Conservation (phyloP, 2,888 invertebrate genomes). For the Unio pictorum region DNA sequence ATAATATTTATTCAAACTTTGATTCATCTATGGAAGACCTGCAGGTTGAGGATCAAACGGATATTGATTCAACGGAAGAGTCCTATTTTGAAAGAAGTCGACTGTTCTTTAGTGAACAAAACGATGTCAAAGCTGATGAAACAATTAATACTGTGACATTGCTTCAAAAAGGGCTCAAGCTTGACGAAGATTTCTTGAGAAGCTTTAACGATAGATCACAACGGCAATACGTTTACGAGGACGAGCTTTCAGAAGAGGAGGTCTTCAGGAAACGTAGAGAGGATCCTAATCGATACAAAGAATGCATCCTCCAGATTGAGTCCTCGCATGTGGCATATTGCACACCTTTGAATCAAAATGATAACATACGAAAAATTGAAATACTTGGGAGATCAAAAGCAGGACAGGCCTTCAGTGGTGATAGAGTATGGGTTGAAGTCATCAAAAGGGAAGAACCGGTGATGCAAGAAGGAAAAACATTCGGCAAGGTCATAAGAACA, state of each 20-base stretch:
- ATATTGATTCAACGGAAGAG: too few relatives aligned
- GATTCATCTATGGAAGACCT: too few relatives aligned
- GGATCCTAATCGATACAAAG: slow-evolving; percentile 26
- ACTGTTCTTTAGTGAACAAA: too few relatives aligned
- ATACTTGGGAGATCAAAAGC: slow-evolving; percentile 41
- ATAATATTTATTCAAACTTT: too few relatives aligned
- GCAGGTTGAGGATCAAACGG: too few relatives aligned
- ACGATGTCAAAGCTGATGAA: too few relatives aligned
- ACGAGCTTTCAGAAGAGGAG: not conserved
- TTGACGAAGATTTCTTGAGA: too few relatives aligned
- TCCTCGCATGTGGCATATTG: slow-evolving; percentile 33
- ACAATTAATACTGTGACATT: too few relatives aligned
- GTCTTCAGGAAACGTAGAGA: slow-evolving; percentile 1
- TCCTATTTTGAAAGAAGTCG: too few relatives aligned
- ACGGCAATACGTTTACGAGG: not conserved
- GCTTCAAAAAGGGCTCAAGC: too few relatives aligned
- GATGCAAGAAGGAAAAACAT: slow-evolving; percentile 8
- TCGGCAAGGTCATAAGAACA: slow-evolving; percentile 13
- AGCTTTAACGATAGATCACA: too few relatives aligned
- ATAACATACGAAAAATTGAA: slow-evolving; percentile 21
- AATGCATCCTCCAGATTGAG: slow-evolving; percentile 32
- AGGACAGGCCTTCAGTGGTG: slow-evolving; percentile 39
- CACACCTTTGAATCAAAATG: slow-evolving; percentile 21
- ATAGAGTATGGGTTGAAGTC: slow-evolving; percentile 43
- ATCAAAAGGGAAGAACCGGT: slow-evolving; percentile 11